Conservation (phyloP, 1,140 invertebrate species). For the Rhagoletis pomonella region DNA sequence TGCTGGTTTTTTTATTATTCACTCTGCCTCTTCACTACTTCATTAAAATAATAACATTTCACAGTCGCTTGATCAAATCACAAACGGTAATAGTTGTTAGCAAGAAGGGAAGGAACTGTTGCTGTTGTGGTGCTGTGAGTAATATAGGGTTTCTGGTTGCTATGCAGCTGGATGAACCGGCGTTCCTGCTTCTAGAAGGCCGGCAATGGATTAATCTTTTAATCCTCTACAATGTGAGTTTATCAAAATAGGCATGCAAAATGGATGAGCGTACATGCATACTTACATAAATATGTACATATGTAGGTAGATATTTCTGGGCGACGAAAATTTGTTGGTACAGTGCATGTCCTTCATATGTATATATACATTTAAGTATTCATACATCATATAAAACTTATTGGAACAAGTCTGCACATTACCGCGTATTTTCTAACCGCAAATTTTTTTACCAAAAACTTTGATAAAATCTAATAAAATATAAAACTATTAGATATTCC, state of each 20-base stretch:
- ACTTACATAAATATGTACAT: neutral
- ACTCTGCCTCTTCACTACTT: conserved; percentile 2
- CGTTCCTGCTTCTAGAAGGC: neutral
- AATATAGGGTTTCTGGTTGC: neutral
- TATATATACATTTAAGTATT: too few species aligned
- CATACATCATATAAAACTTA: too few species aligned
- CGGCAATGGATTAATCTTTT: neutral
- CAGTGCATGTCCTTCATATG: too few species aligned
- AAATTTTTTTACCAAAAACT: too few species aligned
- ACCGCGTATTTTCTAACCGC: too few species aligned
- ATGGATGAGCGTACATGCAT: neutral
- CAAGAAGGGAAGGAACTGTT: neutral
- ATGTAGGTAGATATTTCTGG: neutral
- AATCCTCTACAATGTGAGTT: neutral
- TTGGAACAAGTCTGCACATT: too few species aligned
- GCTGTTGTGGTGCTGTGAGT: neutral
- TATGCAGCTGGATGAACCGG: neutral
- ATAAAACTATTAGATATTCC: too few species aligned
- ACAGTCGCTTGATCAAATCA: conserved; percentile 56
- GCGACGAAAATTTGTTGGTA: too few species aligned
- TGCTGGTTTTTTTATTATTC: neutral
- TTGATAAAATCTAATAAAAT: too few species aligned
- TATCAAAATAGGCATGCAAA: neutral
- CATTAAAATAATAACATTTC: conserved; percentile 55
- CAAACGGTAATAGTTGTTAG: conserved; percentile 1